Conservation (phyloP, 2,113 vertebrate species). For the Stegostoma tigrinum region DNA sequence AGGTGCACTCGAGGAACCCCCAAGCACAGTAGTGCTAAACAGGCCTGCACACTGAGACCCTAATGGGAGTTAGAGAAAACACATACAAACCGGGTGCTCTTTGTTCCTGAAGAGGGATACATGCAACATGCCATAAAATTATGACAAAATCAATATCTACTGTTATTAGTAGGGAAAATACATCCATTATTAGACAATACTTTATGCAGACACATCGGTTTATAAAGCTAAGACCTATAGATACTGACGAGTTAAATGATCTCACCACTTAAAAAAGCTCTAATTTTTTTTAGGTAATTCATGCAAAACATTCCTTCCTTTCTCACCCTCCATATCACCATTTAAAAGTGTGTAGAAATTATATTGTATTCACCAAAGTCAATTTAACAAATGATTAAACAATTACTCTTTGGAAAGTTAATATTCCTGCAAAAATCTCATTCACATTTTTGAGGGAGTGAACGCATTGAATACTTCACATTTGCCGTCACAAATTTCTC, state of each 20-base stretch:
- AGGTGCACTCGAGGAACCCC: conserved; percentile 87
- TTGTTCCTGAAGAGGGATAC: conserved; percentile 67
- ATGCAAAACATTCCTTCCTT: conserved; percentile 9
- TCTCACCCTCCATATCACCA: not conserved
- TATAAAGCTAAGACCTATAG: not conserved
- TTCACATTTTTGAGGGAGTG: not conserved
- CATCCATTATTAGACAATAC: not conserved
- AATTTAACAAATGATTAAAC: not conserved
- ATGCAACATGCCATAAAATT: conserved; percentile 78
- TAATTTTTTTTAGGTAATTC: not conserved
- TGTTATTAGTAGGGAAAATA: not conserved
- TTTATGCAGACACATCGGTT: not conserved
- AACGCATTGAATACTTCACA: not conserved
- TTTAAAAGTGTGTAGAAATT: not conserved
- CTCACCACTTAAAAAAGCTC: not conserved
- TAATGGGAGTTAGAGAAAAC: conserved; percentile 88
- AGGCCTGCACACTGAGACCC: conserved; percentile 87
- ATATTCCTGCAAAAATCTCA: not conserved
- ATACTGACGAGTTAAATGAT: not conserved
- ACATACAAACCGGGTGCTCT: conserved; percentile 82
- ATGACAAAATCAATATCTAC: not conserved
- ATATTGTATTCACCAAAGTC: not conserved
- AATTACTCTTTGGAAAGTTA: not conserved
- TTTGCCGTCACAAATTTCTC: conserved; percentile 1
- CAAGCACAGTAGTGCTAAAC: conserved; percentile 88